These are phyloP conservation scores for Cephus cinctus DNA, from an alignment of 1,140 invertebrate species.

Conservation along the genomic window DNA sequence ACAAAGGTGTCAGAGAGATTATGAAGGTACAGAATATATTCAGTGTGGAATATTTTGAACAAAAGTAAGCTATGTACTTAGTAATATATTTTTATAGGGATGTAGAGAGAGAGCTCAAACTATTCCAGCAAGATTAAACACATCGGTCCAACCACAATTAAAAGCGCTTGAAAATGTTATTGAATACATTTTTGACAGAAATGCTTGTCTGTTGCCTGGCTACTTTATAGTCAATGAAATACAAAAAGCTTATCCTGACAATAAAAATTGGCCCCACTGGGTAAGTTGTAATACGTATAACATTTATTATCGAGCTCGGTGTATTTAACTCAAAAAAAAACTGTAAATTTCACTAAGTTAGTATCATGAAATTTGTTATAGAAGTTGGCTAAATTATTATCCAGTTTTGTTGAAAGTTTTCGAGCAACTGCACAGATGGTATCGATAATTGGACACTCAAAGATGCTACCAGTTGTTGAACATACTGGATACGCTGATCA, in stretches of 20 bases:
- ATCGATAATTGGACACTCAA: constrained; percentile 84
- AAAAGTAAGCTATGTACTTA: too few relatives aligned
- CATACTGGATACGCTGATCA: constrained; percentile 87
- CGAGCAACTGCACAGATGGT: constrained; percentile 92
- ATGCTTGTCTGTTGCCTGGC: constrained; percentile 86
- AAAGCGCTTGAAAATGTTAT: constrained; percentile 79
- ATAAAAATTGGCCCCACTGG: constrained; percentile 87
- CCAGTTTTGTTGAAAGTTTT: constrained; percentile 90
- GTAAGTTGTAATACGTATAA: constrained; percentile 55
- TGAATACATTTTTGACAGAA: constrained; percentile 88
- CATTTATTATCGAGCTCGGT: neutral
- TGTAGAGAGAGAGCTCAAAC: constrained; percentile 85
- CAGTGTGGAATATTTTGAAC: constrained; percentile 12
- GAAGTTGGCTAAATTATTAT: constrained; percentile 82
- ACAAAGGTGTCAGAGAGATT: constrained; percentile 90
- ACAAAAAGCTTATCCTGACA: constrained; percentile 81
- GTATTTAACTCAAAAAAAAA: constrained; percentile 1
- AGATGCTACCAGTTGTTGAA: constrained; percentile 92
- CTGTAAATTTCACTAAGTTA: constrained; percentile 8
- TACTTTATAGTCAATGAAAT: constrained; percentile 96
- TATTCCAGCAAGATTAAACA: constrained; percentile 73
- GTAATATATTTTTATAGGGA: constrained; percentile 56
- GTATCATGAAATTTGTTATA: constrained; percentile 42
- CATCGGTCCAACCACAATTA: constrained; percentile 77
- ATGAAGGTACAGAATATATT: constrained; percentile 70